phyloP scores from a whole-genome alignment of 2,797 vertebrate genomes.

The Falco cherrug region DNA sequence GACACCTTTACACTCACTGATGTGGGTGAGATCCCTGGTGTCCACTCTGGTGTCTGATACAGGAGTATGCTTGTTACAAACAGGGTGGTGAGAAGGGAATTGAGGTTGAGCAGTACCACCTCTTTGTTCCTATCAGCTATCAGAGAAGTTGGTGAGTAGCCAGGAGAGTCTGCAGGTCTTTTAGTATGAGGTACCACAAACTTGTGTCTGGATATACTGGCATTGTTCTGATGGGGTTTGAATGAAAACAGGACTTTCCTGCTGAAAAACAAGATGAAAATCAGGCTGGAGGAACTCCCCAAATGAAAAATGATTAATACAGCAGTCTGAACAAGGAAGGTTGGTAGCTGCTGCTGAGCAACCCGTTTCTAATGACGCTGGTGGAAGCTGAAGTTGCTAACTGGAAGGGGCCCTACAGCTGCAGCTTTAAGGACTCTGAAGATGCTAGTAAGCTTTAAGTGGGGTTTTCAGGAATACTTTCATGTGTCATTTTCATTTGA shows the following conservation, averaged over 20 bases:
- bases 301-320: not conserved
- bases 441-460: not conserved
- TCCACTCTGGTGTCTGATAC: not conserved
- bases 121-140: not conserved
- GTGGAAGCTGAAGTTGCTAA: not conserved
- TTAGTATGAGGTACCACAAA: not conserved
- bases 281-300: not conserved
- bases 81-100: not conserved
- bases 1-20: not conserved
- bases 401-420: not conserved
- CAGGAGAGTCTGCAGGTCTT: not conserved
- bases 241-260: not conserved
- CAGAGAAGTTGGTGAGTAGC: not conserved
- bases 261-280: not conserved
- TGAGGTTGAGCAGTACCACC: not conserved
- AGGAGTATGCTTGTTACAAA: not conserved
- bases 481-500: not conserved
- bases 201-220: not conserved
- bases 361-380: not conserved
- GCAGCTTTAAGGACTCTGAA: not conserved
- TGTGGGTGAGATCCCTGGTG: not conserved
- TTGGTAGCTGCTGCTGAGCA: not conserved
- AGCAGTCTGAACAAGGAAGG: not conserved
- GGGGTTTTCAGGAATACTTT: not conserved
- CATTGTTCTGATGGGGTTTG: not conserved